Conservation (phyloP, 2,113 vertebrate genomes). For the Caranx melampygus region DNA sequence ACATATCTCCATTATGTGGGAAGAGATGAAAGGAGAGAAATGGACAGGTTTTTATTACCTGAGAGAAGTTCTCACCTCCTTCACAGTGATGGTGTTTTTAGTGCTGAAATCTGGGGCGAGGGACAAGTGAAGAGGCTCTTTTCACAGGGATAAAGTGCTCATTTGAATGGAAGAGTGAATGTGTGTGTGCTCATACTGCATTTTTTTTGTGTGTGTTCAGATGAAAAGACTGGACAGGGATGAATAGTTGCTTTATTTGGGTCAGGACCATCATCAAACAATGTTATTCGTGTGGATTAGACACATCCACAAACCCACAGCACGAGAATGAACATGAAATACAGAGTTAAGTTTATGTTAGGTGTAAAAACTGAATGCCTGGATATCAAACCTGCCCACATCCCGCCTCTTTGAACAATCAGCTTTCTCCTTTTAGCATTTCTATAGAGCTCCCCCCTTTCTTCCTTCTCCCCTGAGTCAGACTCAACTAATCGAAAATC, state of each 20-base stretch:
- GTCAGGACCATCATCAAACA: slow-evolving; percentile 65
- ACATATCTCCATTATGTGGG: slow-evolving; percentile 35
- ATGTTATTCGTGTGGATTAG: slow-evolving; percentile 40
- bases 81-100: slow-evolving; percentile 45
- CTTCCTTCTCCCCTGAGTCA: background rate
- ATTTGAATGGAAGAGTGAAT: slow-evolving; percentile 72
- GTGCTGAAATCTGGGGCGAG: slow-evolving; percentile 57
- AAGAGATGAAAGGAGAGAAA: slow-evolving; percentile 49
- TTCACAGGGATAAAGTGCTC: slow-evolving; percentile 68
- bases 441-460: background rate
- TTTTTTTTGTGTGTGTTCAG: slow-evolving; percentile 39
- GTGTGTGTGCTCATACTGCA: slow-evolving; percentile 4
- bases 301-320: slow-evolving; percentile 22
- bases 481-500: slow-evolving; percentile 37
- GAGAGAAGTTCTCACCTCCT: slow-evolving; percentile 49
- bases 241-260: slow-evolving; percentile 71
- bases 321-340: slow-evolving; percentile 12
- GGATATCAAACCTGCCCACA: background rate
- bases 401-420: background rate
- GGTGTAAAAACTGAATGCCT: slow-evolving; percentile 20
- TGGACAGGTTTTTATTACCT: slow-evolving; percentile 42
- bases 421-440: background rate
- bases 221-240: slow-evolving; percentile 58
- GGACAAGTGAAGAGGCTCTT: slow-evolving; percentile 63
- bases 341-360: slow-evolving; percentile 11